Evolutionary conservation across 2,113 vertebrate genomes (phyloP).

Genomic region (Toxostoma redivivum): DNA sequence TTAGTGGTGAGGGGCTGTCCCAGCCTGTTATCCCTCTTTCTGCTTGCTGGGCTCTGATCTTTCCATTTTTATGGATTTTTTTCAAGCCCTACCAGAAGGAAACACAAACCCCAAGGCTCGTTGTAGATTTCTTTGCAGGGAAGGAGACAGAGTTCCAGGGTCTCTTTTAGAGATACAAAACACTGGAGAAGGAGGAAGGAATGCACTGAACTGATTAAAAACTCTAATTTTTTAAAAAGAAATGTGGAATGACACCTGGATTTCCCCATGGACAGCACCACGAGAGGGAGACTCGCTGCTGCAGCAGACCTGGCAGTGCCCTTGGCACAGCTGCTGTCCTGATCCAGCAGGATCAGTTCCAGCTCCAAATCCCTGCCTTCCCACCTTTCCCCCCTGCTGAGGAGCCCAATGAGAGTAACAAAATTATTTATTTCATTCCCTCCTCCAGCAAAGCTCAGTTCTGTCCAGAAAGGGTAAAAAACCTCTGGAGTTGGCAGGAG

Average conservation of each 20-base stretch:
- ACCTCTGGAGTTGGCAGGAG: slow-evolving; percentile 34
- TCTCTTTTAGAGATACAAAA: fast-evolving
- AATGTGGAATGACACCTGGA: neutral
- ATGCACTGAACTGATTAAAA: neutral
- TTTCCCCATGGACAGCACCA: neutral
- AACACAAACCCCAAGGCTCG: neutral
- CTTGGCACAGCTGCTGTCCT: neutral
- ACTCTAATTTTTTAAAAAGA: neutral
- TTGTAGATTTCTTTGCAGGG: neutral
- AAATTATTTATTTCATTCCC: slow-evolving; percentile 71
- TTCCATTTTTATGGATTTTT: fast-evolving
- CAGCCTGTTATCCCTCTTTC: neutral
- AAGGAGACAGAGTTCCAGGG: neutral
- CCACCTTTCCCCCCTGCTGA: neutral
- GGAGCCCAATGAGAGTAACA: slow-evolving; percentile 17
- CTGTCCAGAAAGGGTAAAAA: slow-evolving; percentile 77
- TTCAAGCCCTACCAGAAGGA: neutral
- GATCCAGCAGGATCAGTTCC: neutral
- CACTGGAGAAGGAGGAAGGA: neutral
- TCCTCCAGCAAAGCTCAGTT: slow-evolving; percentile 65
- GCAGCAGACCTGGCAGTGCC: neutral
- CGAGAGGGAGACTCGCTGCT: slow-evolving; percentile 29
- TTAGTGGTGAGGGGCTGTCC: neutral
- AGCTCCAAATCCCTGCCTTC: neutral
- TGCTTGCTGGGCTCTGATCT: neutral